Conservation (phyloP, 2,888 invertebrate species). For the Cactoblastis cactorum region DNA sequence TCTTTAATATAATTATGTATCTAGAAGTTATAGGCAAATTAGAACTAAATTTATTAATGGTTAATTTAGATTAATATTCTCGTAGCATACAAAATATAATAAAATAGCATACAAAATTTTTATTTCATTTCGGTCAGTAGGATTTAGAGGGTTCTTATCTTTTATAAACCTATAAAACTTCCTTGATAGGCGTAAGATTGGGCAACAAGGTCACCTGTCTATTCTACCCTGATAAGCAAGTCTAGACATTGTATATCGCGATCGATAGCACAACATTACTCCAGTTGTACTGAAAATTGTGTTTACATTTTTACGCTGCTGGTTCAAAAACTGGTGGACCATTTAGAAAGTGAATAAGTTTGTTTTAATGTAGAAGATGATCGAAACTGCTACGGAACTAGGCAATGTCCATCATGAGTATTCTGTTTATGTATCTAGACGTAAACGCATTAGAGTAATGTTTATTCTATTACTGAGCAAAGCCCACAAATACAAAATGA, state of each 20-base stretch:
- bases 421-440: background rate
- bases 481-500: background rate
- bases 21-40: no score
- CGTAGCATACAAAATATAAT: no score
- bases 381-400: background rate
- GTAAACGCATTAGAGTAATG: background rate
- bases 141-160: no score
- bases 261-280: background rate
- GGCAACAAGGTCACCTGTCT: background rate
- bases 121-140: background rate
- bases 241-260: conserved; percentile 1
- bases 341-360: background rate
- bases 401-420: background rate
- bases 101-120: background rate
- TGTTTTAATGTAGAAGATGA: background rate
- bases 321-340: background rate
- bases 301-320: background rate
- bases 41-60: no score
- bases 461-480: background rate
- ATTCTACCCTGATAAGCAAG: conserved; percentile 4
- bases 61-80: no score
- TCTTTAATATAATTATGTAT: no score
- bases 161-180: background rate
- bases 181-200: background rate
- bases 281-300: background rate